Base-by-base conservation (phyloP, 2,797 vertebrate genomes). In the Meriones psammophilus region DNA sequence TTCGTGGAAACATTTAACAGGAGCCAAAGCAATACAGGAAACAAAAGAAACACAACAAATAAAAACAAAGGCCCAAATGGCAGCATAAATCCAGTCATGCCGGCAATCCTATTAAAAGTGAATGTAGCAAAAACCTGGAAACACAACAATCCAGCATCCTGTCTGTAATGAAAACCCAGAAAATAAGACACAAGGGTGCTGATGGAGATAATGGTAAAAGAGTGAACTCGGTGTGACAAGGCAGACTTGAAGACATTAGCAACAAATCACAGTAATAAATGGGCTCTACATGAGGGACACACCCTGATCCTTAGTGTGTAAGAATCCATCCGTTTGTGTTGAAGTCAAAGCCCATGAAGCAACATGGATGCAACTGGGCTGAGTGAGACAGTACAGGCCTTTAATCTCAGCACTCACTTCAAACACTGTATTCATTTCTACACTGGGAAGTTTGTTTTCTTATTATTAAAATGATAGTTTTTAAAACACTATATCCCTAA, bases 1-100 rank as follows among this genome's bases (percentile, higher is more conserved):
- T 69, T 79, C n/a, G 7, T 77, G 62, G 92, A 93, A 88, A 93
- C 33, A 83, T 62, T 91, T 91, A 93, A 73, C 69, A 58, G 54
- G 62, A 88, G 33, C 76, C 76, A 92, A 83, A 12, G 24, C 46
- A 39, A 26, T 73, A 76, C 33, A 46, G 30, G 69, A 56, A 87
- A 78, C n/a, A 73, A 64, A 39, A 22, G 78, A 93, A 20, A 83
- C 1, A 22, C 3, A 58, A 30, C 30, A 81, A 90, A 91, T 8
- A 26, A 78, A 92, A 88, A 60, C 28, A 87, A 74, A 69, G 1
- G 68, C 60, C 33, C 66, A 92, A 77, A 56, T 58, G 39, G 4
- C 28, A 84, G 58, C 28, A 33, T 39, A 50, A 58, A 33, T 69
- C 17, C 33, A 88, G 0, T 17, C 73, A 17, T 9, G 64, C 56